These are phyloP conservation scores for Andrena cerasifolii DNA, from an alignment of 1,140 invertebrate species.

Conservation along the genomic window DNA sequence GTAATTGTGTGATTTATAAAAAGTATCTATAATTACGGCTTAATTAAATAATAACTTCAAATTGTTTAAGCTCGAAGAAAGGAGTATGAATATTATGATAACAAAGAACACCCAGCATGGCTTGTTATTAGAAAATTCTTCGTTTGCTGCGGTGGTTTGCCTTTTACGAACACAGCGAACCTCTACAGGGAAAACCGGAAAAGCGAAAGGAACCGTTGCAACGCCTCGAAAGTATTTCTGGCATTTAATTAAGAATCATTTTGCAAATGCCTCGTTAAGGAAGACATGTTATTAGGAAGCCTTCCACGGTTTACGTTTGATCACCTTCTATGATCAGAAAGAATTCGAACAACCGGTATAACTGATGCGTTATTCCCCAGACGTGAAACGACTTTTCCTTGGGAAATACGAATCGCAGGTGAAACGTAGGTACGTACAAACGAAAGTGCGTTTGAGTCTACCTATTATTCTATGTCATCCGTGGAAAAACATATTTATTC, in stretches of 20 bases:
- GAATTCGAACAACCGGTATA: not conserved
- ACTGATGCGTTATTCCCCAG: constrained; percentile 3
- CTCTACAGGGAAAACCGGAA: constrained; percentile 54
- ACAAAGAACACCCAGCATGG: constrained; percentile 1
- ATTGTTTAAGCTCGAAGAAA: not conserved
- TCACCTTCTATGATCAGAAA: constrained; percentile 38
- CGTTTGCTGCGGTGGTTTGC: not conserved
- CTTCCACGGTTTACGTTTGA: constrained; percentile 7
- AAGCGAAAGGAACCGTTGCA: constrained; percentile 57
- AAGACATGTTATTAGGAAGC: constrained; percentile 52
- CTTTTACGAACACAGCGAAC: constrained; percentile 36
- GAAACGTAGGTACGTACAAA: too few species aligned
- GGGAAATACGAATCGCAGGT: too few species aligned
- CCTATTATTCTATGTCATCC: too few species aligned
- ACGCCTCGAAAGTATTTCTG: constrained; percentile 47
- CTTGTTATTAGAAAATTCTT: constrained; percentile 37
- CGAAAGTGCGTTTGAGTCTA: too few species aligned
- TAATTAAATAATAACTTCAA: constrained; percentile 9
- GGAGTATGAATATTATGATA: not conserved
- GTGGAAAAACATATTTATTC: too few species aligned
- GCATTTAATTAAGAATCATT: constrained; percentile 51
- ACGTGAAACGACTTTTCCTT: constrained; percentile 8
- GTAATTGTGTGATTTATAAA: too few species aligned
- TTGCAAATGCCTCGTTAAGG: constrained; percentile 51
- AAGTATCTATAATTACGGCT: too few species aligned